phyloP scores from a whole-genome alignment of 2,888 invertebrate species.

The Mesorhabditis sp. region DNA sequence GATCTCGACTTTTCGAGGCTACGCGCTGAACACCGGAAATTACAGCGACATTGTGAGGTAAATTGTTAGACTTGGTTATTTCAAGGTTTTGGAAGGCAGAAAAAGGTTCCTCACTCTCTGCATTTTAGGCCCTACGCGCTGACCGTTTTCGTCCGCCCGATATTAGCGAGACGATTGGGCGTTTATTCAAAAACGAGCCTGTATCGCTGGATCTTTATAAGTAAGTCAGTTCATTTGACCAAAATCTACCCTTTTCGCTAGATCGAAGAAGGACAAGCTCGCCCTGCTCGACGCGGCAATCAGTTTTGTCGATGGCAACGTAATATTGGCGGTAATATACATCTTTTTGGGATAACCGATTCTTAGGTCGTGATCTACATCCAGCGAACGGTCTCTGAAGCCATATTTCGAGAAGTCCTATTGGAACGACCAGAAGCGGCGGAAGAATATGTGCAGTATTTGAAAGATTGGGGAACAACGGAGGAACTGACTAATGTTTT shows the following conservation, averaged over 20 bases:
- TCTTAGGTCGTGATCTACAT: background rate
- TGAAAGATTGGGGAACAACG: background rate
- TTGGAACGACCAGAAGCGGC: background rate
- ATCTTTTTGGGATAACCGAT: no score
- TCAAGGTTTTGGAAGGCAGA: no score
- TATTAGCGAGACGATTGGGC: background rate
- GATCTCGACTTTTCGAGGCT: no score
- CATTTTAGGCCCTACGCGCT: background rate
- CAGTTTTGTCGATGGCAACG: background rate
- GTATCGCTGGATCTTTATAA: background rate
- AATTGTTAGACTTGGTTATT: no score
- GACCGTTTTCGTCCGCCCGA: background rate
- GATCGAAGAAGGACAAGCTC: background rate
- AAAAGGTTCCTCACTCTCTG: no score
- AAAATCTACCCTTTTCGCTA: no score
- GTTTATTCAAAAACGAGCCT: background rate
- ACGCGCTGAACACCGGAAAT: no score
- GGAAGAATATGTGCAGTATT: background rate
- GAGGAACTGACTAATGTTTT: background rate
- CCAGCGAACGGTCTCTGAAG: constrained; percentile 1
- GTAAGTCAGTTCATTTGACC: background rate
- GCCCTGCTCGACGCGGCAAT: constrained; percentile 1
- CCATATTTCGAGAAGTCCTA: constrained; percentile 1
- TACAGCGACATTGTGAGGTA: no score
- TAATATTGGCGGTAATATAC: background rate